Evolutionary conservation across 2,888 invertebrate species (phyloP), one percentile per base, ranked within the genome.

Genomic region (Malthinus flaveolus): DNA sequence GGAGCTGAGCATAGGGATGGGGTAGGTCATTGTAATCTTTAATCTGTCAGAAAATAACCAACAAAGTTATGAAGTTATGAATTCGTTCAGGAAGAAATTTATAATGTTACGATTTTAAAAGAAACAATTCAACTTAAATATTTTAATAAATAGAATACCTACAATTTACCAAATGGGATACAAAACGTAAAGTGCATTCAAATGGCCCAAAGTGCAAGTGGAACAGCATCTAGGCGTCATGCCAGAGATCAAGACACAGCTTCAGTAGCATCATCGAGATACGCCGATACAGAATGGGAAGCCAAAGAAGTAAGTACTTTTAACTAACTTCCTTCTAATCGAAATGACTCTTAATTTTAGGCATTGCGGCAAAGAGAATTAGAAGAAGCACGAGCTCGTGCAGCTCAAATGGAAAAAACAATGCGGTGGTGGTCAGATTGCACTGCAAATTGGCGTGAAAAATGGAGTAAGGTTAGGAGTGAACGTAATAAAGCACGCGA

Each of bases 391-490:
- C 83, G 95, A 66, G 95, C 95, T 3, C 81, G 97, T 62, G 95
- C 96, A 10, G 91, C 95, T 0, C 97, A 98, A 79, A 98, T 98
- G 98, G 98, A 98, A 78, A 97, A 97, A 79, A 98, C 97, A 0
- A 97, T 98, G 97, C 84, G 96, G 58, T 98, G 97, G 97, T 98
- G 90, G 97, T 96, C 93, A 49, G 97, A 97, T 78, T 98, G 98
- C 77, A 97, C 97, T 0, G 94, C 96, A 1, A 93, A 93, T 75
- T 95, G 95, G 95, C 82, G 95, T 33, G 93, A 93, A 75, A 97
- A 97, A 75, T 98, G 97, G 97, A 93, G 92, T 81, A 87, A 96
- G 84, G 89, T 92, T 68, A 85, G 96, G 52, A 93, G 90, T 75
- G 97, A 97, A 80, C 84, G 97, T 15, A 97, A 97, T 76, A 92